phyloP scores from a whole-genome alignment of 2,888 invertebrate species.

The Rotaria macrura region DNA sequence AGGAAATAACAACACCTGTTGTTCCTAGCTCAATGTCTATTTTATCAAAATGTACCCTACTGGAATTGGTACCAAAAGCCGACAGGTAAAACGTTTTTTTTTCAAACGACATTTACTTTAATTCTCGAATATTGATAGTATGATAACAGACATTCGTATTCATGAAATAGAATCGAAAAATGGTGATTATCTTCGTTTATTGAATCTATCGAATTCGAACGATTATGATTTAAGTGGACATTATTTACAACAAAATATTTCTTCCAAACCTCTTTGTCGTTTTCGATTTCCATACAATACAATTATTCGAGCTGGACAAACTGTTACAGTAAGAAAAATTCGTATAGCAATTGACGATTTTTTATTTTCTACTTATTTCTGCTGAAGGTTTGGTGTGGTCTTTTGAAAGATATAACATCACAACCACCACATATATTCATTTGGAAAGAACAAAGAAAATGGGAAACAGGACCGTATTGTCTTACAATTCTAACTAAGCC shows the following conservation, averaged over 20 bases:
- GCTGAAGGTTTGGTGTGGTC: constrained; percentile 39
- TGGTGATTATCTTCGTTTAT: constrained; percentile 45
- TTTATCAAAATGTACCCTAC: neutral
- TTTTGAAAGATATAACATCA: constrained; percentile 42
- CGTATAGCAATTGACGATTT: neutral
- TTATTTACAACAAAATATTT: constrained; percentile 47
- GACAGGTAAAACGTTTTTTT: too few species aligned
- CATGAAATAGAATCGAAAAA: constrained; percentile 46
- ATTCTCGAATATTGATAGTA: neutral
- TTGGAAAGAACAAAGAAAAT: constrained; percentile 46
- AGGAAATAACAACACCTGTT: neutral
- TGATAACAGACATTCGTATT: constrained; percentile 40
- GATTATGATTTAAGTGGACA: constrained; percentile 46
- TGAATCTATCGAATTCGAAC: constrained; percentile 39
- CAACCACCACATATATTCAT: constrained; percentile 47
- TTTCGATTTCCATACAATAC: constrained; percentile 45
- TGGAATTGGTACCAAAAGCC: too few species aligned
- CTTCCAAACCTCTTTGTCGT: constrained; percentile 47
- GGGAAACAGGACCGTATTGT: constrained; percentile 49
- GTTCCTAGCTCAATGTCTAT: neutral
- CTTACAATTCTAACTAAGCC: constrained; percentile 49
- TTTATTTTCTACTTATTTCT: neutral
- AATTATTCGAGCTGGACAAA: constrained; percentile 40
- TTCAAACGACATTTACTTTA: too few species aligned
- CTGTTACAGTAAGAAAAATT: constrained; percentile 40